These are phyloP conservation scores for Lepidurus apus DNA, from an alignment of 1,140 invertebrate species.

Conservation along the genomic window DNA sequence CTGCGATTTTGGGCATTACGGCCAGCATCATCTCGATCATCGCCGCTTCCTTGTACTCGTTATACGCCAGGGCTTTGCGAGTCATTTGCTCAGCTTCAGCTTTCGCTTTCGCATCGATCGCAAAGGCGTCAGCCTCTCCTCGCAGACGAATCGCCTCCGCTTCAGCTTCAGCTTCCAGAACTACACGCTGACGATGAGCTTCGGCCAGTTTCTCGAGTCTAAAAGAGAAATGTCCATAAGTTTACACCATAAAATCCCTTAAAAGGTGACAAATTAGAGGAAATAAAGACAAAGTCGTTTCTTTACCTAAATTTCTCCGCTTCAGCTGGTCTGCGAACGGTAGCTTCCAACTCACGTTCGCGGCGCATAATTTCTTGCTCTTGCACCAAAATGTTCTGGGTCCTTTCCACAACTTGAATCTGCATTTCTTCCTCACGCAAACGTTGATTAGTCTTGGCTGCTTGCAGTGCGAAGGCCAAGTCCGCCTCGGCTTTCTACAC, in stretches of 20 bases:
- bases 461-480: slow-evolving; percentile 88
- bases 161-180: slow-evolving; percentile 89
- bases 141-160: slow-evolving; percentile 76
- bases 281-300: slow-evolving; percentile 13
- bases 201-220: slow-evolving; percentile 88
- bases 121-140: slow-evolving; percentile 87
- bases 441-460: slow-evolving; percentile 89
- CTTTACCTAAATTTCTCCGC: slow-evolving; percentile 76
- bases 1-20: slow-evolving; percentile 89
- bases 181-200: slow-evolving; percentile 75
- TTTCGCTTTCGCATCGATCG: slow-evolving; percentile 86
- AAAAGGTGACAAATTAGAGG: neutral
- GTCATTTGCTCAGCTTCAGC: slow-evolving; percentile 95
- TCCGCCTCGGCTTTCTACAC: slow-evolving; percentile 81
- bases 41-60: slow-evolving; percentile 91
- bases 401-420: slow-evolving; percentile 85
- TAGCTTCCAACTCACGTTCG: slow-evolving; percentile 84
- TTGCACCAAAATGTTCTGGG: slow-evolving; percentile 84
- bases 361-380: slow-evolving; percentile 67
- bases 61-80: slow-evolving; percentile 93
- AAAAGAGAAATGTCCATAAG: slow-evolving; percentile 28
- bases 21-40: slow-evolving; percentile 97
- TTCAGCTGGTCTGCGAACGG: slow-evolving; percentile 82
- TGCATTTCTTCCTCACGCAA: slow-evolving; percentile 98
- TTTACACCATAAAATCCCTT: slow-evolving; percentile 27